These are phyloP conservation scores for Microtus montanus DNA, from an alignment of 2,113 vertebrate species.

Conservation along the genomic window DNA sequence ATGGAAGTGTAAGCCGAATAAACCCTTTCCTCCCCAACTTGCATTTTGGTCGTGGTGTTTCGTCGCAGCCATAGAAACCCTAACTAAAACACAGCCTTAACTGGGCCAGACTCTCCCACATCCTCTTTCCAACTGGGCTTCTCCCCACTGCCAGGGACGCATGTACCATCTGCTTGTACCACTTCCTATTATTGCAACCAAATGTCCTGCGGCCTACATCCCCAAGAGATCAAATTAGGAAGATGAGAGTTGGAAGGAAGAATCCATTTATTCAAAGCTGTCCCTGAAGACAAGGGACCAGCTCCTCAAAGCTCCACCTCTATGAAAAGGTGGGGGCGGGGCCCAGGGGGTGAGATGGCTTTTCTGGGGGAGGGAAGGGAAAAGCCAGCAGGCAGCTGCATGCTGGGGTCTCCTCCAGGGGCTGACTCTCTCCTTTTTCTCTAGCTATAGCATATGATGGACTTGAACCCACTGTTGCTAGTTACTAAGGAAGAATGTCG, in stretches of 20 bases:
- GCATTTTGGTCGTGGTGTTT: background rate
- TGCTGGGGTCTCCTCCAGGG: background rate
- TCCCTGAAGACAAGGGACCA: background rate
- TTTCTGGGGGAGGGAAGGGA: background rate
- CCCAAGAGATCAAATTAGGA: background rate
- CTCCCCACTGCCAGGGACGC: rapidly evolving
- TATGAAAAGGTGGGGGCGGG: background rate
- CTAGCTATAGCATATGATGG: no score
- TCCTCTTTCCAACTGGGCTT: background rate
- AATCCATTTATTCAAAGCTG: background rate
- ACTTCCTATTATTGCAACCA: background rate
- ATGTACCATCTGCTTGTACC: background rate
- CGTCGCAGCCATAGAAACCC: background rate
- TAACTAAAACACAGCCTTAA: background rate
- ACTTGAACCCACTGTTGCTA: background rate
- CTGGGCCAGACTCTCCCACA: no score
- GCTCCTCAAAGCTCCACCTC: background rate
- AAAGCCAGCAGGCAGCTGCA: no score
- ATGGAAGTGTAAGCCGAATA: background rate
- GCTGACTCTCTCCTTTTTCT: background rate
- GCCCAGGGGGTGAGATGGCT: background rate
- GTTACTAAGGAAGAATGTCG: background rate
- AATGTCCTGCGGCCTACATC: background rate
- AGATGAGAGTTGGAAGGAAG: background rate
- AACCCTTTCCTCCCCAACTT: background rate